phyloP scores from a whole-genome alignment of 2,113 vertebrate genomes.

The Noctilio leporinus region DNA sequence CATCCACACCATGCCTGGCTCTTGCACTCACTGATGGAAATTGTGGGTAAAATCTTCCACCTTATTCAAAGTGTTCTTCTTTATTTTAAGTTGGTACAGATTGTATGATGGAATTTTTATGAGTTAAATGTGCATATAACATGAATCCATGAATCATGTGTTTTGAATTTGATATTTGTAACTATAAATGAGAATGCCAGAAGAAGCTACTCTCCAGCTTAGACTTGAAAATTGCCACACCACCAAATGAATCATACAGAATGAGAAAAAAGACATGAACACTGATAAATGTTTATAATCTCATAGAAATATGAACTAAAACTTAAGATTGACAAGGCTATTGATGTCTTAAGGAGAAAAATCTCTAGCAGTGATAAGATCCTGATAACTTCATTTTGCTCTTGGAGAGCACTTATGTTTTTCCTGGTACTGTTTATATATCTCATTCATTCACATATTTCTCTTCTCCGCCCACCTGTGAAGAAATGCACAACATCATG shows the following conservation, averaged over 20 bases:
- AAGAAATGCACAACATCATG: not conserved
- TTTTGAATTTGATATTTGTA: constrained; percentile 42
- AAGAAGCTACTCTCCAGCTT: not conserved
- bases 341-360: not conserved
- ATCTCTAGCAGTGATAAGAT: not conserved
- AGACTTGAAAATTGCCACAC: constrained; percentile 3
- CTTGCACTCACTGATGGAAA: not conserved
- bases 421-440: not conserved
- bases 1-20: not conserved
- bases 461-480: not conserved
- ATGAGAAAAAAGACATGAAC: not conserved
- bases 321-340: not conserved
- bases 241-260: constrained; percentile 28
- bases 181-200: constrained; percentile 13
- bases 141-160: not conserved
- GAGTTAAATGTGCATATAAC: not conserved
- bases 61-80: not conserved
- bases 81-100: not conserved
- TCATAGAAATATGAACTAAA: not conserved
- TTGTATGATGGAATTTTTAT: constrained; percentile 16
- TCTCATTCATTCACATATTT: not conserved
- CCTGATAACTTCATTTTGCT: not conserved
- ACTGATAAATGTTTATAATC: not conserved
- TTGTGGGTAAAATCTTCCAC: not conserved
- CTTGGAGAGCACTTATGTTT: not conserved